Percentiles rank a stretch among this genome's conserved stretches.
phyloP scores from a whole-genome alignment of 2,888 invertebrate genomes.

The Platynereis dumerilii region DNA sequence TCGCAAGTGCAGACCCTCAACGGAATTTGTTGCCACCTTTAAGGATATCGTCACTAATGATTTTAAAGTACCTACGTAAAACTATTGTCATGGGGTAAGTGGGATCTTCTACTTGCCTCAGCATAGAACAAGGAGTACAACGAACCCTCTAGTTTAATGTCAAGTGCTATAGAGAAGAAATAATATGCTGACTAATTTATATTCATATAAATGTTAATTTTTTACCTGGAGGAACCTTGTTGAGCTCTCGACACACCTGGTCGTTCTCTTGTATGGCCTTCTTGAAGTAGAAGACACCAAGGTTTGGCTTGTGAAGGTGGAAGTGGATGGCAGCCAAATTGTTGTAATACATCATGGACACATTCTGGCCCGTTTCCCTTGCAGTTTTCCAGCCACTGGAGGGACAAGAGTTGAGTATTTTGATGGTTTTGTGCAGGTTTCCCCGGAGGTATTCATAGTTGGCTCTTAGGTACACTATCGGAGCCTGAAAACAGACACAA shows the following conservation, averaged over 20 bases:
- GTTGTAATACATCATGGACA: slow-evolving; percentile 75
- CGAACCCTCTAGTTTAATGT: no score
- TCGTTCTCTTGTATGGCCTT: slow-evolving; percentile 74
- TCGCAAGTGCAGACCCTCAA: no score
- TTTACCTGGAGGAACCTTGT: no score
- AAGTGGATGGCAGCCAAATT: slow-evolving; percentile 80
- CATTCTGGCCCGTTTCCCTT: slow-evolving; percentile 69
- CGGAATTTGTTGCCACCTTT: no score
- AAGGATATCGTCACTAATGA: no score
- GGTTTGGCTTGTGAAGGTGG: slow-evolving; percentile 79
- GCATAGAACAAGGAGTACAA: no score
- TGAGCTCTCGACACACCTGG: slow-evolving; percentile 13
- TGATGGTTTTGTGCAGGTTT: slow-evolving; percentile 71
- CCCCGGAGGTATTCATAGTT: slow-evolving; percentile 73
- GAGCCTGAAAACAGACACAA: slow-evolving; percentile 48
- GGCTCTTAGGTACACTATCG: slow-evolving; percentile 70
- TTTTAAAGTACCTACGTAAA: no score
- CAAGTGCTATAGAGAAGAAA: no score
- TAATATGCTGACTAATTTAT: no score
- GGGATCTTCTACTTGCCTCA: no score
- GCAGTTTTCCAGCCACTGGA: slow-evolving; percentile 31
- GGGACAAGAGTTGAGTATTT: slow-evolving; percentile 65
- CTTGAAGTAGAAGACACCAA: slow-evolving; percentile 80
- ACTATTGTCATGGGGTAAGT: no score
- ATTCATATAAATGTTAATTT: no score